These are phyloP conservation scores for Setophaga kirtlandii DNA, from an alignment of 2,113 vertebrate species.

Conservation along the genomic window DNA sequence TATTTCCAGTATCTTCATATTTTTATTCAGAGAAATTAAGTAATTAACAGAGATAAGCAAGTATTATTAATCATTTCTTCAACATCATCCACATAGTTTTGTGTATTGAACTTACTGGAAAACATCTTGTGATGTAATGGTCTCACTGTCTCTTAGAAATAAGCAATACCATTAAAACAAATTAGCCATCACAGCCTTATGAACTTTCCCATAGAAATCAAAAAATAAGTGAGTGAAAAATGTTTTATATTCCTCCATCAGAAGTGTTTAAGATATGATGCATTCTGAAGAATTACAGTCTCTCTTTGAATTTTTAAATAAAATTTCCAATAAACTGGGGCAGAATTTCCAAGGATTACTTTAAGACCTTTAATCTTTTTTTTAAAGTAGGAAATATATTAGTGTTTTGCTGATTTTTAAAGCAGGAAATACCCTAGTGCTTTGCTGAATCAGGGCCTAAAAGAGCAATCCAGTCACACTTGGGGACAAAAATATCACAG, in stretches of 20 bases:
- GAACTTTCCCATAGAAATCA: neutral
- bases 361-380: constrained; percentile 60
- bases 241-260: neutral
- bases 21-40: neutral
- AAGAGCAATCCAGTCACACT: constrained; percentile 60
- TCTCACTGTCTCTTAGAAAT: neutral
- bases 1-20: neutral
- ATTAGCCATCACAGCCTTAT: neutral
- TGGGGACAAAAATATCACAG: constrained; percentile 48
- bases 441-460: constrained; percentile 64
- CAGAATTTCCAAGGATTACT: constrained; percentile 58
- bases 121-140: neutral
- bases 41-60: neutral
- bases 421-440: constrained; percentile 21
- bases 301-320: constrained; percentile 28
- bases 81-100: neutral
- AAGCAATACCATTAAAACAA: neutral
- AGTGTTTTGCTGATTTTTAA: constrained; percentile 61
- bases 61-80: neutral
- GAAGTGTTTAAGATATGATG: neutral
- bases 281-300: neutral
- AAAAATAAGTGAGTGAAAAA: neutral
- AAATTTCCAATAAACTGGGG: constrained; percentile 28
- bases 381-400: constrained; percentile 39
- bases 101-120: neutral